These are phyloP conservation scores for Macrocentrus cingulum DNA, from an alignment of 1,140 invertebrate species.

Conservation along the genomic window DNA sequence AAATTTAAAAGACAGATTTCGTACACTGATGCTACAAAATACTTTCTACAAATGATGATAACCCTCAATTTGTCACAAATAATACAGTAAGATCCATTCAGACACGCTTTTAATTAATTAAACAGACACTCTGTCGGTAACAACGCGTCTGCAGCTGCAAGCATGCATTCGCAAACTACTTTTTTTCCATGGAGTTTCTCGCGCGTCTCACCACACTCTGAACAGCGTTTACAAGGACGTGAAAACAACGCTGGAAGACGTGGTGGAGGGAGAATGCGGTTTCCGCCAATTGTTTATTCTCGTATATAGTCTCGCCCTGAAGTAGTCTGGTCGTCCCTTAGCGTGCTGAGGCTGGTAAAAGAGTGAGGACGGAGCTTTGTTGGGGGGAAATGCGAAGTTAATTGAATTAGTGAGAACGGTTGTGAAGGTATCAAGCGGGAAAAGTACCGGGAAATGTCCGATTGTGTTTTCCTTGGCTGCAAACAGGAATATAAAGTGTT, in stretches of 20 bases:
- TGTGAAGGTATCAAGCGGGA: slow-evolving; percentile 3
- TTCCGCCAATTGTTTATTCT: slow-evolving; percentile 20
- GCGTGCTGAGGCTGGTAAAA: not conserved
- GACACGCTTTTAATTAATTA: too few species aligned
- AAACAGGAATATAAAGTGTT: not conserved
- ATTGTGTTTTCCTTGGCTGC: not conserved
- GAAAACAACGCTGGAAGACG: slow-evolving; percentile 4
- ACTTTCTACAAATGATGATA: too few species aligned
- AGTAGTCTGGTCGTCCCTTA: too few species aligned
- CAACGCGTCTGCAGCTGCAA: too few species aligned
- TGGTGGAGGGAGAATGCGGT: not conserved
- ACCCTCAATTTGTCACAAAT: too few species aligned
- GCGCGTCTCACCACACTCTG: not conserved
- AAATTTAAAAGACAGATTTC: too few species aligned
- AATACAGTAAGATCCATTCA: too few species aligned
- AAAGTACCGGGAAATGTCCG: slow-evolving; percentile 3
- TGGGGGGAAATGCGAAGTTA: slow-evolving; percentile 9
- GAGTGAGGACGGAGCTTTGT: not conserved
- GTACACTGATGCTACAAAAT: too few species aligned
- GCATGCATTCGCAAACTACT: not conserved
- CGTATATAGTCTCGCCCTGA: not conserved
- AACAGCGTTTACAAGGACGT: slow-evolving; percentile 4
- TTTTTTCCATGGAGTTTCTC: not conserved
- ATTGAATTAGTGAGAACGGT: slow-evolving; percentile 14
- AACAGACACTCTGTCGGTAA: too few species aligned